phyloP scores from a whole-genome alignment of 2,888 invertebrate genomes.

The Antitype chi region DNA sequence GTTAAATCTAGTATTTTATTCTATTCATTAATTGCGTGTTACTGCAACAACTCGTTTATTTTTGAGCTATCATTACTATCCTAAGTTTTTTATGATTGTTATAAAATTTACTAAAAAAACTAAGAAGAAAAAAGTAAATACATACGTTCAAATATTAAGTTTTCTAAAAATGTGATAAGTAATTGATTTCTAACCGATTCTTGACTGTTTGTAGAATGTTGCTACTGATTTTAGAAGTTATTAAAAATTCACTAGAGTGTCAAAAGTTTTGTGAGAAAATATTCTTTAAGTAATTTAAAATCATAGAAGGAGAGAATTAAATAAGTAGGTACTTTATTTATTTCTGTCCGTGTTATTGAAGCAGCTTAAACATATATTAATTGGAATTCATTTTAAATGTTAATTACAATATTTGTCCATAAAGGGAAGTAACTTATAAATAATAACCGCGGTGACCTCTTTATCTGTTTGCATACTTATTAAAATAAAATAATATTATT shows the following conservation, averaged over 20 bases:
- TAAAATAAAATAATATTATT: neutral
- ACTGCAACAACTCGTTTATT: neutral
- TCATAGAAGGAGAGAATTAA: neutral
- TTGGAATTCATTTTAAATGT: neutral
- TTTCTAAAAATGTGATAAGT: too few species aligned
- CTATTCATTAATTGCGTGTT: constrained; percentile 23
- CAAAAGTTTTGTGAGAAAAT: neutral
- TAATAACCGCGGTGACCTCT: neutral
- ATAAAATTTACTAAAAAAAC: too few species aligned
- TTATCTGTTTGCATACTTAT: neutral
- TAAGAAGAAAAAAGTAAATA: neutral
- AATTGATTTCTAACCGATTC: neutral
- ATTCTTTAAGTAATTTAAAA: neutral
- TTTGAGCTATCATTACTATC: neutral
- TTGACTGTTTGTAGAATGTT: neutral
- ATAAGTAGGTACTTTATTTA: neutral
- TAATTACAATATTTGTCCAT: neutral
- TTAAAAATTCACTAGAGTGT: too few species aligned
- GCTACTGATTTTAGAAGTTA: neutral
- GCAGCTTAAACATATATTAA: neutral
- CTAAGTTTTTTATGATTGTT: neutral
- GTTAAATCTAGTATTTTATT: constrained; percentile 48
- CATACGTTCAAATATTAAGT: too few species aligned
- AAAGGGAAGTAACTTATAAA: neutral
- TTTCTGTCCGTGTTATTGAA: neutral